Base-by-base conservation (phyloP, 2,113 vertebrate species). In the Penelope pileata region DNA sequence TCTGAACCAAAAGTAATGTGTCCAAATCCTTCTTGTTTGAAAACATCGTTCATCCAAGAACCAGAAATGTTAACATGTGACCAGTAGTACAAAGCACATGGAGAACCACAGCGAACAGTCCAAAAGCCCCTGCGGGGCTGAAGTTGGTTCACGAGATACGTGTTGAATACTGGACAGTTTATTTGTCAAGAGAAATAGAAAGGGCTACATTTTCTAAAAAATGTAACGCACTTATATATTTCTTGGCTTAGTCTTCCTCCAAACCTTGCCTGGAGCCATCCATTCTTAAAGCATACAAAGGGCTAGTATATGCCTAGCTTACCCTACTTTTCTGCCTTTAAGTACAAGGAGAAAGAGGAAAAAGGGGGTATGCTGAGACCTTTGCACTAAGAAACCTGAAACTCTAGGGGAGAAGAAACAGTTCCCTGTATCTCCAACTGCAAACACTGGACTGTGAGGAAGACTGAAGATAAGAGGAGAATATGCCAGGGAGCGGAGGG, bases 11-110 rank as follows among this genome's bases (percentile, higher is more conserved):
- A 95, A 90, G 42, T 83, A 91, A 93, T 59, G 84, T 54, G 45
- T 50, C 43, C 86, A 78, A 93, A 93, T 76, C 80, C 48, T 91
- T 94, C 83, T 78, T 93, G 88, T 93, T 95, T 94, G 91, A 94
- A 94, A 96, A 94, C 43, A 78, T 78, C 12, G 3, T 91, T 88
- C 62, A 89, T 79, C 83, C 88, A 96, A 95, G 92, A 93, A 92
- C 76, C 91, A 95, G 79, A 96, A 86, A 43, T 42, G 69, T 84
- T 84, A 86, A 81, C 86, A 86, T 72, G 76, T 94, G 94, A 94
- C 51, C 43, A 54, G 30, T 7, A 67, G 67, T 43, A 94, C 59
- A 91, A 86, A 88, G 68, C 64, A 81, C 56, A 86, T 78, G 77
- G 86, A 92, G 73, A 92, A 86, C 63, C 76, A 92, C 80, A 90